Evolutionary conservation across 2,888 invertebrate species (phyloP).

Genomic region (Ichneumon xanthorius): DNA sequence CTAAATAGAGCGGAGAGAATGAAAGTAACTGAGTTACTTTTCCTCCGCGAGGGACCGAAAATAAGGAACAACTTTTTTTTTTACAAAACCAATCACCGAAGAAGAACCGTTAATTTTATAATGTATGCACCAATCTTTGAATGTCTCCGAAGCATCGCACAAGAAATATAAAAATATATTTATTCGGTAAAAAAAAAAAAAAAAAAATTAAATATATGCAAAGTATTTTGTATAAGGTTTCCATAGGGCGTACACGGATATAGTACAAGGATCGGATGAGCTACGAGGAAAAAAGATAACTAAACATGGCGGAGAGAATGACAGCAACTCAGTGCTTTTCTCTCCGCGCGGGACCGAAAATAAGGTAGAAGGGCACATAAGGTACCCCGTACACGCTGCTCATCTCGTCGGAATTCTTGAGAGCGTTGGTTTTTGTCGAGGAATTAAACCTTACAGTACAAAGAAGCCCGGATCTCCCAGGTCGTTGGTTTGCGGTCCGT

Average conservation of each 20-base stretch:
- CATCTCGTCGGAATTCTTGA: background rate
- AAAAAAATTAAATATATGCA: too few species aligned
- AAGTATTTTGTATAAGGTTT: too few species aligned
- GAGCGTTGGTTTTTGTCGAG: constrained; percentile 25
- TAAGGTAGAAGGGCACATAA: constrained; percentile 32
- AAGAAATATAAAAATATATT: background rate
- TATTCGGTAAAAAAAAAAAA: too few species aligned
- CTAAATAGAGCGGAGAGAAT: too few species aligned
- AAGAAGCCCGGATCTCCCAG: background rate
- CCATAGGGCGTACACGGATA: too few species aligned
- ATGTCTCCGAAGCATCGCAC: background rate
- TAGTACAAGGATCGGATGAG: too few species aligned
- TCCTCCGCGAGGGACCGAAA: background rate
- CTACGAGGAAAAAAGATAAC: too few species aligned
- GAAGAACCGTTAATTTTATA: too few species aligned
- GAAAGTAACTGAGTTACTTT: constrained; percentile 23
- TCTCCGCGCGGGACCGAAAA: constrained; percentile 17
- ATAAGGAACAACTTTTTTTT: too few species aligned
- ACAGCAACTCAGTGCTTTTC: constrained; percentile 22
- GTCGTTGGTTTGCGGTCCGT: constrained; percentile 2
- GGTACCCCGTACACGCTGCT: background rate
- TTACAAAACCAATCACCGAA: too few species aligned
- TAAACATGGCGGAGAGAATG: background rate
- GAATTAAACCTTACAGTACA: constrained; percentile 33
- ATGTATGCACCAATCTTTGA: too few species aligned